A percentile compares a stretch with the other conserved stretches of the same genome.
Evolutionary conservation across 1,140 invertebrate species (phyloP).

Genomic region (Sogatella furcifera): DNA sequence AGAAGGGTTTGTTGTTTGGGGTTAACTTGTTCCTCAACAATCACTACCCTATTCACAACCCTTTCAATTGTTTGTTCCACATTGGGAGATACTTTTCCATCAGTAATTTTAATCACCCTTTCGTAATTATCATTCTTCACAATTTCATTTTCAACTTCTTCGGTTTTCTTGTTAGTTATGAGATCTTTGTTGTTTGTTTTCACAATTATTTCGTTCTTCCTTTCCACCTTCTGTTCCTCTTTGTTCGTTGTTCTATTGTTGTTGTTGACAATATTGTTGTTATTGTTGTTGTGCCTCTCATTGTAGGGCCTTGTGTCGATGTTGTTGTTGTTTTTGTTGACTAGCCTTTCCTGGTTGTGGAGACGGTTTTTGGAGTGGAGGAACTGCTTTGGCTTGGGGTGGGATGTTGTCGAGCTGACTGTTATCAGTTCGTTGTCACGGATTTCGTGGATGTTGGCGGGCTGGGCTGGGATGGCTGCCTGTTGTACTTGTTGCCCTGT

Average conservation of each 20-base stretch:
- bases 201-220: too few relatives aligned
- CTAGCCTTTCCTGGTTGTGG: slow-evolving; percentile 15
- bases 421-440: slow-evolving; percentile 1
- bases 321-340: slow-evolving; percentile 5
- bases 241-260: background rate
- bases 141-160: slow-evolving; percentile 1
- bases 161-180: background rate
- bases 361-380: slow-evolving; percentile 29
- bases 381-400: slow-evolving; percentile 24
- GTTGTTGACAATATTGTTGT: background rate
- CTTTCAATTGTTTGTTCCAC: background rate
- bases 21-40: background rate
- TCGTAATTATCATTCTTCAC: background rate
- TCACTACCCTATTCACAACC: slow-evolving; percentile 1
- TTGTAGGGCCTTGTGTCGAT: background rate
- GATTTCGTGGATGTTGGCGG: background rate
- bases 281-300: background rate
- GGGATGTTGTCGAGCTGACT: slow-evolving; percentile 2
- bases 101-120: background rate
- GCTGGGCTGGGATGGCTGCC: slow-evolving; percentile 27
- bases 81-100: too few relatives aligned
- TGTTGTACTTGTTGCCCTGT: slow-evolving; percentile 37
- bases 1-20: background rate
- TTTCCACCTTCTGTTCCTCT: too few relatives aligned
- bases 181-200: background rate